A percentile compares a stretch with the other conserved stretches of the same genome.
Evolutionary conservation across 2,113 vertebrate species (phyloP).

Genomic region (Pterophyllum scalare): DNA sequence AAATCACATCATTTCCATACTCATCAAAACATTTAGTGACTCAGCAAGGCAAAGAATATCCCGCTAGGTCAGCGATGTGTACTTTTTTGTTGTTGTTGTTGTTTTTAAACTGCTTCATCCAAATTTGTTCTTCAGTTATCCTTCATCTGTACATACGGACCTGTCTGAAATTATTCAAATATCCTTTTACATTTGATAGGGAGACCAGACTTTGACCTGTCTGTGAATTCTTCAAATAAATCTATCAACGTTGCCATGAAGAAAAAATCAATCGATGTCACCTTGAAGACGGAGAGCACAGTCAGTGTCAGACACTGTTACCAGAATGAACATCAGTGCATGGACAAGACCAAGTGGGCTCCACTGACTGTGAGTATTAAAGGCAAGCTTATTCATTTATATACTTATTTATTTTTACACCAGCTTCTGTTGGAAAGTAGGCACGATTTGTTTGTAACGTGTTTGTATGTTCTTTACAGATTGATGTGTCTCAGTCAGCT

Average conservation of each 20-base stretch:
- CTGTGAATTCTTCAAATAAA: slow-evolving; percentile 47
- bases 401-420: too few species aligned
- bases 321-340: fast-evolving
- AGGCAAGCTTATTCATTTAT: background rate
- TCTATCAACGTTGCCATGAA: slow-evolving; percentile 52
- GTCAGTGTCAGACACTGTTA: slow-evolving; percentile 60
- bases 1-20: background rate
- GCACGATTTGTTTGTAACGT: background rate
- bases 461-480: slow-evolving; percentile 15
- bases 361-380: slow-evolving; percentile 27
- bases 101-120: too few species aligned
- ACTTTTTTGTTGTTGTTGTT: background rate
- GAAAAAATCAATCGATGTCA: background rate
- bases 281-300: background rate
- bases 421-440: background rate
- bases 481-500: slow-evolving; percentile 19
- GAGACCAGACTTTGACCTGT: slow-evolving; percentile 58
- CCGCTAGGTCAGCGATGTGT: background rate
- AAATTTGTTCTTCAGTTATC: background rate
- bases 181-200: background rate
- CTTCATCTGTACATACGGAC: background rate
- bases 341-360: fast-evolving
- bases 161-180: background rate
- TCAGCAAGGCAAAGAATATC: background rate
- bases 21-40: background rate